These are phyloP conservation scores for Aix galericulata DNA, from an alignment of 2,113 vertebrate genomes.

Conservation along the genomic window DNA sequence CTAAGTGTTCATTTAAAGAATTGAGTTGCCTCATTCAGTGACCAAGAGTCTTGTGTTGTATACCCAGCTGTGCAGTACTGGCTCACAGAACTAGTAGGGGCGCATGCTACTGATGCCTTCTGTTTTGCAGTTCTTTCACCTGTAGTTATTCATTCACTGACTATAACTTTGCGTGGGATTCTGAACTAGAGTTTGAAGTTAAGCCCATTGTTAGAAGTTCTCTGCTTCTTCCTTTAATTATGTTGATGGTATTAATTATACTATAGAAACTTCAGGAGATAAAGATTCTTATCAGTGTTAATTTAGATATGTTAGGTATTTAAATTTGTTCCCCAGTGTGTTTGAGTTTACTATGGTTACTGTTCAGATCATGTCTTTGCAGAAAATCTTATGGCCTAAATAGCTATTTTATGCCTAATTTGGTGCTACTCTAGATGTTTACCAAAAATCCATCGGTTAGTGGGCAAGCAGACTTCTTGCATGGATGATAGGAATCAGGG, in stretches of 20 bases:
- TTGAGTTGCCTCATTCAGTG: neutral
- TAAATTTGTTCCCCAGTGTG: neutral
- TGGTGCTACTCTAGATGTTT: neutral
- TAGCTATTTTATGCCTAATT: neutral
- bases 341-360: neutral
- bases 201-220: neutral
- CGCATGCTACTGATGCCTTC: neutral
- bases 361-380: neutral
- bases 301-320: neutral
- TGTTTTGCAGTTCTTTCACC: neutral
- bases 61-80: neutral
- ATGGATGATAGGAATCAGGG: neutral
- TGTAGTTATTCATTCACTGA: neutral
- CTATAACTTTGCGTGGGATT: neutral
- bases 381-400: neutral
- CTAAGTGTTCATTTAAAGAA: neutral
- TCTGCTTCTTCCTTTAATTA: neutral
- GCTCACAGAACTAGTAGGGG: neutral
- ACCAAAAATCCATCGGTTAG: neutral
- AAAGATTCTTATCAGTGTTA: neutral
- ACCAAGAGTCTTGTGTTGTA: fast-evolving
- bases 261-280: neutral
- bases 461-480: neutral
- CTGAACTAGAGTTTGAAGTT: neutral
- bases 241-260: neutral